phyloP scores from a whole-genome alignment of 1,140 invertebrate species.

The Penaeus chinensis region DNA sequence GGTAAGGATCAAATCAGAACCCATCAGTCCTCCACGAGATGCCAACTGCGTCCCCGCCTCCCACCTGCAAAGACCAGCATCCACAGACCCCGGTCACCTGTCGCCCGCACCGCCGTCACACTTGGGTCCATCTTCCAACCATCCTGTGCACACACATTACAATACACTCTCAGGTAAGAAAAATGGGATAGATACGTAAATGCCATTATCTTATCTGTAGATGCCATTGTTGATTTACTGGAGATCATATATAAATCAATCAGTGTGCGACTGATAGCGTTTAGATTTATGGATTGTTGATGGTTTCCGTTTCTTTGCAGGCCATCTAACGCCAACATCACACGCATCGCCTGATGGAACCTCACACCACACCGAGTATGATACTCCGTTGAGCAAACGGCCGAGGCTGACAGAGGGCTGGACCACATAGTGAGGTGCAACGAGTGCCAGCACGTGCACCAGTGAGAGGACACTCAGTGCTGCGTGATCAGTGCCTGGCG shows the following conservation, averaged over 20 bases:
- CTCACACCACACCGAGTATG: slow-evolving; percentile 77
- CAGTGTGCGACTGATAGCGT: no score
- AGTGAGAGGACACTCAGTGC: slow-evolving; percentile 47
- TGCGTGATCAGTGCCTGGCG: slow-evolving; percentile 43
- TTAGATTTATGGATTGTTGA: background rate
- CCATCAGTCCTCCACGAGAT: slow-evolving; percentile 88
- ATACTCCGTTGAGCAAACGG: slow-evolving; percentile 83
- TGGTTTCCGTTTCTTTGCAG: slow-evolving; percentile 70
- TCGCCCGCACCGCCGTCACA: slow-evolving; percentile 73
- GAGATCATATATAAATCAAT: no score
- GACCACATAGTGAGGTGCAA: slow-evolving; percentile 75
- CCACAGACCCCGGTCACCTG: slow-evolving; percentile 72
- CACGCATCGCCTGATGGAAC: slow-evolving; percentile 78
- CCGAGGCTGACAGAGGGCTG: slow-evolving; percentile 84
- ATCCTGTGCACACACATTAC: slow-evolving; percentile 47
- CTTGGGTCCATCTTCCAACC: slow-evolving; percentile 36
- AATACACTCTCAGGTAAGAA: slow-evolving; percentile 46
- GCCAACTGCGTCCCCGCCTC: slow-evolving; percentile 69
- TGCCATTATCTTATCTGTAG: no score
- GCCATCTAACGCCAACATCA: slow-evolving; percentile 82
- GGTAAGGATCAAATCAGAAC: slow-evolving; percentile 94
- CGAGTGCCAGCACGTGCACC: slow-evolving; percentile 38
- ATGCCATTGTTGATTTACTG: no score
- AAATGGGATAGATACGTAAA: background rate
- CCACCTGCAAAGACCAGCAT: slow-evolving; percentile 49